Percentiles rank a stretch among this genome's conserved stretches.
These are phyloP conservation scores for Subacronicta megacephala DNA, from an alignment of 2,888 invertebrate species.

Conservation along the genomic window DNA sequence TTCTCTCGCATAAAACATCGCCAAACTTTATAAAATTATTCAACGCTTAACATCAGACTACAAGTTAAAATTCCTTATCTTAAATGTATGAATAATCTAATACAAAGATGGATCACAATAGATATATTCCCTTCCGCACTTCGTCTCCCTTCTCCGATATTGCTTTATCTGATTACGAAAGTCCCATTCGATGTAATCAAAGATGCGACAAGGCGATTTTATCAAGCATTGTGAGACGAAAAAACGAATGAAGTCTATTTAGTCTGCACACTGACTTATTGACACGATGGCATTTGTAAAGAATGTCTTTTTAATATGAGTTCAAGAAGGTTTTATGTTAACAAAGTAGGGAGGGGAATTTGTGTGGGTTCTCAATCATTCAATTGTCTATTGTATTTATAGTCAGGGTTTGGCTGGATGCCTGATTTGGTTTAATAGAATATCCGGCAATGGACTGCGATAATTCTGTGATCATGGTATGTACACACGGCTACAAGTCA, in stretches of 20 bases:
- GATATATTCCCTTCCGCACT: constrained; percentile 7
- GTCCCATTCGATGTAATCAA: constrained; percentile 43
- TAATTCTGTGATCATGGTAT: too few species aligned
- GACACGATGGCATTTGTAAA: constrained; percentile 32
- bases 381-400: too few species aligned
- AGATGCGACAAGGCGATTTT: constrained; percentile 38
- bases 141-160: constrained; percentile 13
- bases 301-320: constrained; percentile 19
- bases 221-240: constrained; percentile 26
- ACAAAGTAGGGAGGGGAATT: constrained; percentile 7
- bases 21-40: constrained; percentile 18
- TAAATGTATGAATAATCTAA: constrained; percentile 1
- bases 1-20: constrained; percentile 23
- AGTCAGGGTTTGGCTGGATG: too few species aligned
- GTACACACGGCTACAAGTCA: too few species aligned
- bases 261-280: constrained; percentile 29
- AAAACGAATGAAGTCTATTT: constrained; percentile 35
- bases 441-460: too few species aligned
- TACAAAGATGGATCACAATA: not conserved
- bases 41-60: not conserved
- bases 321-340: constrained; percentile 17
- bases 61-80: constrained; percentile 5
- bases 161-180: constrained; percentile 39
- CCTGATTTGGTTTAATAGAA: too few species aligned
- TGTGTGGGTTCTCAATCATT: too few species aligned